Evolutionary conservation across 1,140 invertebrate genomes (phyloP).

Genomic region (Bombus waltoni): DNA sequence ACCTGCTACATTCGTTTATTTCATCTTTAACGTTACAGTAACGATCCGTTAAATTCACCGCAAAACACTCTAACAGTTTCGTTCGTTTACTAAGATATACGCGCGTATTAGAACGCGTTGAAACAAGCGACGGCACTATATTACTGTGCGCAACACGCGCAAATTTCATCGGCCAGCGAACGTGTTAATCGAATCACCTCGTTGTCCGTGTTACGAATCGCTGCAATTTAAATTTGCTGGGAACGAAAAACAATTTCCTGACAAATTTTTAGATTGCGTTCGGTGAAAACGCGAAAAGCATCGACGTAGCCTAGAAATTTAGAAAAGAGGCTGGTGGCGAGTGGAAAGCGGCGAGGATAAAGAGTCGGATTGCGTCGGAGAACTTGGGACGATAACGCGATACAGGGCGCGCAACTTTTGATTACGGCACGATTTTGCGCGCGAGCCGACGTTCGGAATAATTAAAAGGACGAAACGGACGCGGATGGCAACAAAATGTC

Average conservation of each 20-base stretch:
- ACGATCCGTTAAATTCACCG: no score
- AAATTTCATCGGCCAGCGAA: no score
- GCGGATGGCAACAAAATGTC: slow-evolving; percentile 12
- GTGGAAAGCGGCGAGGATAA: neutral
- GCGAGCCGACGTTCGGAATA: slow-evolving; percentile 45
- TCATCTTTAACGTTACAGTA: no score
- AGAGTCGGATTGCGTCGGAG: slow-evolving; percentile 3
- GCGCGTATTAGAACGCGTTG: no score
- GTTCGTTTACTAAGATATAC: no score
- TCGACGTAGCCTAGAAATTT: neutral
- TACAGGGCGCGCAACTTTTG: slow-evolving; percentile 6
- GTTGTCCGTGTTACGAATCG: neutral
- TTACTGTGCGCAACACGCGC: no score
- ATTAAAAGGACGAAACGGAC: slow-evolving; percentile 57
- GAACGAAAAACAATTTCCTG: neutral
- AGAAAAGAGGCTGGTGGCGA: neutral
- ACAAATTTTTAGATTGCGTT: neutral
- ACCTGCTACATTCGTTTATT: no score
- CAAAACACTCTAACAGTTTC: no score
- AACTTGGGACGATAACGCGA: slow-evolving; percentile 19
- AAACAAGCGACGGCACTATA: no score
- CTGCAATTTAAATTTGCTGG: neutral
- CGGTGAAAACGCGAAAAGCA: neutral
- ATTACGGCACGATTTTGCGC: slow-evolving; percentile 36
- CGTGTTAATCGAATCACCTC: no score